A percentile compares a stretch with the other conserved stretches of the same genome.
Evolutionary conservation across 2,113 vertebrate genomes (phyloP).

Genomic region (Morone chrysops): DNA sequence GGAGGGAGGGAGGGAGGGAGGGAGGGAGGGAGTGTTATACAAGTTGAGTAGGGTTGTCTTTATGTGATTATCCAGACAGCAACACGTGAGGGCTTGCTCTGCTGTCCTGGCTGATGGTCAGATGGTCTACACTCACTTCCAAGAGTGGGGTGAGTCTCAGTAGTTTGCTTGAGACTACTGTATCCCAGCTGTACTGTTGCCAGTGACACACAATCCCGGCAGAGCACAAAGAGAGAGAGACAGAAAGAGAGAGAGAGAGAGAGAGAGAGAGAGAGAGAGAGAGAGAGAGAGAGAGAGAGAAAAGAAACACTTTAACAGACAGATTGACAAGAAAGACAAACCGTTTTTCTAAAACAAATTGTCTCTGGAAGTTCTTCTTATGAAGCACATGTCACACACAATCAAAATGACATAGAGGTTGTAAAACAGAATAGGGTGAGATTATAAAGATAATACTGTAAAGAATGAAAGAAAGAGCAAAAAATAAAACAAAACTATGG

Average conservation of each 20-base stretch:
- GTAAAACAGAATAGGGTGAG: neutral
- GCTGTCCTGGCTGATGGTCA: conserved; percentile 31
- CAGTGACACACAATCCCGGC: neutral
- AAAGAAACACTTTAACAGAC: neutral
- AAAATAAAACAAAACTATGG: neutral
- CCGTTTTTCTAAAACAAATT: neutral
- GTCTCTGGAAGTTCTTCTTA: neutral
- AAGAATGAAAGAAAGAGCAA: no score
- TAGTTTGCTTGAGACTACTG: conserved; percentile 1
- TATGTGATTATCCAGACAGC: conserved; percentile 23
- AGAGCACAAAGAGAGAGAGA: neutral
- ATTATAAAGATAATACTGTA: neutral
- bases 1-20: neutral
- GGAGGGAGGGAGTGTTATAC: neutral
- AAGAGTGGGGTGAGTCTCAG: neutral
- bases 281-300: no score
- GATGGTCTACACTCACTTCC: conserved; percentile 3
- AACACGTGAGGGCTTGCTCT: conserved; percentile 47
- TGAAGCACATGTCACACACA: neutral
- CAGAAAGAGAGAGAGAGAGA: no score
- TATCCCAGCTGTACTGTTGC: neutral
- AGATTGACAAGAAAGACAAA: neutral
- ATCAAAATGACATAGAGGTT: neutral
- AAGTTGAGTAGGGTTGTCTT: neutral
- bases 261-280: no score